Conservation (phyloP, 2,113 vertebrate genomes). For the Oryctolagus cuniculus region mOryCun1.1 NC_091436.1:54514001-54514500, state of each 20-base stretch:
- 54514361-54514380: constrained; percentile 15
- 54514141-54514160: neutral
- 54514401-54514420: neutral
- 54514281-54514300: neutral
- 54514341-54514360: neutral
- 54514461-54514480: constrained; percentile 14
- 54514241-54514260: neutral
- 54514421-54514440: neutral
- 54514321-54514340: neutral
- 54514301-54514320: neutral
- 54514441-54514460: neutral
- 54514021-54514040: constrained; percentile 2
- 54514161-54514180: constrained; percentile 42
- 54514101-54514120: constrained; percentile 31
- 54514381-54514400: neutral
- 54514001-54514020: constrained; percentile 36
- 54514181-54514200: constrained; percentile 40
- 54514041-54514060: constrained; percentile 21
- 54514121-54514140: neutral
- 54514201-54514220: neutral
- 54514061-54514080: constrained; percentile 3
- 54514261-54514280: neutral
- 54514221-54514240: neutral
- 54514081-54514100: constrained; percentile 31
- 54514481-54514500: neutral